A percentile compares a stretch with the other conserved stretches of the same genome.
Conservation (phyloP, 2,888 invertebrate genomes). For the Acanthococcus lagerstroemiae region DNA sequence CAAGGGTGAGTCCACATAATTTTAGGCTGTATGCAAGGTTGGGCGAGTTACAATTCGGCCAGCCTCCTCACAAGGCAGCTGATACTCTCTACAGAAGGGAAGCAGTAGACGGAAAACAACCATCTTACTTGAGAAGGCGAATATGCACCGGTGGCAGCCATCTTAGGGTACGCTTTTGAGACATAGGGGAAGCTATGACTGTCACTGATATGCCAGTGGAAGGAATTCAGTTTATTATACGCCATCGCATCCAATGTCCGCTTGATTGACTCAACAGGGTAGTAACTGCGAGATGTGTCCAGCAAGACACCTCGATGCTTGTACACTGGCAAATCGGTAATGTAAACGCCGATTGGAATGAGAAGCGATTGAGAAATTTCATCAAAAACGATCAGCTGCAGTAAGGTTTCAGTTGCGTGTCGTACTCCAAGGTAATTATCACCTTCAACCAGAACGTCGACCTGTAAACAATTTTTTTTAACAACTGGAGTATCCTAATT, state of each 20-base stretch:
- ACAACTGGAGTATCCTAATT: no score
- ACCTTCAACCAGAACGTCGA: slow-evolving; percentile 49
- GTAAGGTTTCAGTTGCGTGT: slow-evolving; percentile 64
- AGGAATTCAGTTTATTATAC: slow-evolving; percentile 78
- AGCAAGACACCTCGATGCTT: slow-evolving; percentile 78
- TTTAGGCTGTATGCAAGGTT: no score
- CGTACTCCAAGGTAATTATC: slow-evolving; percentile 59
- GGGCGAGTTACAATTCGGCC: neutral
- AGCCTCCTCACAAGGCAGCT: neutral
- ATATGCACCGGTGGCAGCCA: slow-evolving; percentile 69
- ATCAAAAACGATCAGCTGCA: slow-evolving; percentile 60
- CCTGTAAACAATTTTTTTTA: no score
- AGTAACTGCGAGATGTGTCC: slow-evolving; percentile 84
- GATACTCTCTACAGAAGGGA: neutral
- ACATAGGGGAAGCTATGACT: slow-evolving; percentile 88
- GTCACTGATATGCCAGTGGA: slow-evolving; percentile 93
- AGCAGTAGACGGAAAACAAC: neutral
- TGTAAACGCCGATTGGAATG: slow-evolving; percentile 52
- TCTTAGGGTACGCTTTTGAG: slow-evolving; percentile 58
- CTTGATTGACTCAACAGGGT: slow-evolving; percentile 60
- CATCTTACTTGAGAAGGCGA: slow-evolving; percentile 52
- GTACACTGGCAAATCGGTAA: slow-evolving; percentile 72
- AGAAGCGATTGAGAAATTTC: slow-evolving; percentile 51
- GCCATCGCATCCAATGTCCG: slow-evolving; percentile 80
- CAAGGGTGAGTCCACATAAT: no score